Conservation (phyloP, 2,113 vertebrate genomes). For the Odontophorus gujanensis region DNA sequence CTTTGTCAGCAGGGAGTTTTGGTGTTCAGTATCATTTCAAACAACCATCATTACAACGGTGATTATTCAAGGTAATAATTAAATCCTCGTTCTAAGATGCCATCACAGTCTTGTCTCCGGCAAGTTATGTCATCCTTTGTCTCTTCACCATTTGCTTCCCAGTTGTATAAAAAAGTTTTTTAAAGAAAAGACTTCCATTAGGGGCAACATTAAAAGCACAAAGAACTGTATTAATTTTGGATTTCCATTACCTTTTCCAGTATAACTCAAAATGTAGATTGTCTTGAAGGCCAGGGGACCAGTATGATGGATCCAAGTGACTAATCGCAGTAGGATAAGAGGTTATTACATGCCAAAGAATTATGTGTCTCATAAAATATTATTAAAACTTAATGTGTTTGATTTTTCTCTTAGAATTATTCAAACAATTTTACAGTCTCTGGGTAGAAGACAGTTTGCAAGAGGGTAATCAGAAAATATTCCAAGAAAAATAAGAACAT, state of each 20-base stretch:
- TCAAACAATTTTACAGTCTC: conserved; percentile 63
- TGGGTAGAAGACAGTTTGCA: conserved; percentile 39
- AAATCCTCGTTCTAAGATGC: conserved; percentile 35
- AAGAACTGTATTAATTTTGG: conserved; percentile 47
- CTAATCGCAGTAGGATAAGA: conserved; percentile 51
- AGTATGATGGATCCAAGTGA: conserved; percentile 65
- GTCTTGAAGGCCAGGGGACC: conserved; percentile 39
- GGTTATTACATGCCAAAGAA: conserved; percentile 63
- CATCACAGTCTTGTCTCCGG: background rate
- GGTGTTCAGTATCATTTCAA: conserved; percentile 14
- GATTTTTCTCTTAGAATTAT: conserved; percentile 68
- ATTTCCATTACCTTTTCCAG: conserved; percentile 48
- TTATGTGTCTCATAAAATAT: conserved; percentile 63
- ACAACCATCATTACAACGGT: conserved; percentile 44
- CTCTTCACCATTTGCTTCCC: conserved; percentile 27
- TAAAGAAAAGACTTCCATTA: background rate
- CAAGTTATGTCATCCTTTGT: conserved; percentile 23
- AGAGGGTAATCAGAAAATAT: conserved; percentile 53
- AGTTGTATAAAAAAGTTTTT: background rate
- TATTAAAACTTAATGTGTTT: conserved; percentile 73
- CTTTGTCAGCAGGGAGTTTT: background rate
- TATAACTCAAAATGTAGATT: conserved; percentile 66
- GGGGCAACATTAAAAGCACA: conserved; percentile 9
- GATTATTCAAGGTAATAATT: conserved; percentile 66
- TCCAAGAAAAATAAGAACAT: conserved; percentile 22